Percentiles rank a stretch among this genome's conserved stretches.
phyloP scores from a whole-genome alignment of 2,888 invertebrate species.

The Apotomis capreana region DNA sequence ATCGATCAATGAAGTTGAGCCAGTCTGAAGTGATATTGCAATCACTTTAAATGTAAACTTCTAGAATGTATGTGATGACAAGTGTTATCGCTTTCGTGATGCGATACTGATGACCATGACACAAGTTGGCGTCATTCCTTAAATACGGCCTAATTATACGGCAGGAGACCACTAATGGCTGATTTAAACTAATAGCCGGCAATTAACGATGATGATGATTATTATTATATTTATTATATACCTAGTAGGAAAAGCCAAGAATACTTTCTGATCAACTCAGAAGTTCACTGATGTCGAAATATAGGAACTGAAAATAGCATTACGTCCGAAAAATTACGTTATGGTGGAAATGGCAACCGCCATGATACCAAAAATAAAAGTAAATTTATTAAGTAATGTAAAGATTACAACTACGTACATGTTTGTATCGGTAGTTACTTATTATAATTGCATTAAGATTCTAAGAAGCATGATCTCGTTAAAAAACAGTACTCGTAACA shows the following conservation, averaged over 20 bases:
- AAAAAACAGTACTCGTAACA: no score
- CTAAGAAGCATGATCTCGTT: no score
- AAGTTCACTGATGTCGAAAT: not conserved
- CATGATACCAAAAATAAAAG: no score
- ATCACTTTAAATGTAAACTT: not conserved
- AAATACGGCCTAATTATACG: slow-evolving; percentile 16
- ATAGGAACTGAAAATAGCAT: not conserved
- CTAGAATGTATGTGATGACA: not conserved
- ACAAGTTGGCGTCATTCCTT: slow-evolving; percentile 2
- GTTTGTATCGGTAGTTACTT: no score
- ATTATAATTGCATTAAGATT: no score
- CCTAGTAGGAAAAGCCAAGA: slow-evolving; percentile 4
- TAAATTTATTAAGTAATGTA: no score
- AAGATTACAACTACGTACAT: no score
- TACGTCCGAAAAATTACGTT: no score
- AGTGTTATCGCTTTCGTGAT: slow-evolving; percentile 7
- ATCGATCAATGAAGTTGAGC: no score
- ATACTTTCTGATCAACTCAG: not conserved
- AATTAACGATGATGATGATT: slow-evolving; percentile 9
- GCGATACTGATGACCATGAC: not conserved
- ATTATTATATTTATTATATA: no score
- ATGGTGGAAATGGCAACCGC: no score
- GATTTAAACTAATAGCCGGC: slow-evolving; percentile 17
- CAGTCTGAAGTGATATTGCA: no score
- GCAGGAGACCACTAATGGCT: slow-evolving; percentile 6